These are phyloP conservation scores for Callyntrura guangdongensis DNA, from an alignment of 2,888 invertebrate genomes.

Conservation along the genomic window DNA sequence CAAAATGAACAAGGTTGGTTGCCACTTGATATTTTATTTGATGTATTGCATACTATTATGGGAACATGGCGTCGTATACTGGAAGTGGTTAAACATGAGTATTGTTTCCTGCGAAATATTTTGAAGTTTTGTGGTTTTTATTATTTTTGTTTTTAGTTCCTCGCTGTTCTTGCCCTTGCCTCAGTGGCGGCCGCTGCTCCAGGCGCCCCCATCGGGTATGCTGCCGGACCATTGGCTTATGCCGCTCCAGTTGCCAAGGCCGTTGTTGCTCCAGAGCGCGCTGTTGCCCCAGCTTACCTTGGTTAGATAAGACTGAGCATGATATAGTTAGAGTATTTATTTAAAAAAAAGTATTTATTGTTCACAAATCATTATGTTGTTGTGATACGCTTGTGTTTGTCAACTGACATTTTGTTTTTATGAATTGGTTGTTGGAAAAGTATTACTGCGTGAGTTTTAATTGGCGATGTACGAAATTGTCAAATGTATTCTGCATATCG, in stretches of 20 bases:
- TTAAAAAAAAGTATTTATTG: no score
- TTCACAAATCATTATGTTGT: no score
- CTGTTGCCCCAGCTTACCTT: no score
- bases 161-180: constrained; percentile 49
- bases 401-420: no score
- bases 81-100: neutral
- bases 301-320: no score
- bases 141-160: constrained; percentile 15
- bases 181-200: constrained; percentile 52
- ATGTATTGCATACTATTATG: neutral
- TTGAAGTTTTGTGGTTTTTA: constrained; percentile 23
- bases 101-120: neutral
- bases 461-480: constrained; percentile 10
- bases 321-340: no score
- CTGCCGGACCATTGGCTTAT: constrained; percentile 22
- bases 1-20: constrained; percentile 66
- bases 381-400: no score
- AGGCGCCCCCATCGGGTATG: constrained; percentile 67
- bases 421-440: no score
- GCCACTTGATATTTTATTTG: neutral
- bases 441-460: constrained; percentile 18
- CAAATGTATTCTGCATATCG: neutral
- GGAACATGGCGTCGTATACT: neutral
- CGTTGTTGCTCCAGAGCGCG: constrained; percentile 6
- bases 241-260: constrained; percentile 25